Conservation (phyloP, 2,113 vertebrate genomes). For the Psophia crepitans region DNA sequence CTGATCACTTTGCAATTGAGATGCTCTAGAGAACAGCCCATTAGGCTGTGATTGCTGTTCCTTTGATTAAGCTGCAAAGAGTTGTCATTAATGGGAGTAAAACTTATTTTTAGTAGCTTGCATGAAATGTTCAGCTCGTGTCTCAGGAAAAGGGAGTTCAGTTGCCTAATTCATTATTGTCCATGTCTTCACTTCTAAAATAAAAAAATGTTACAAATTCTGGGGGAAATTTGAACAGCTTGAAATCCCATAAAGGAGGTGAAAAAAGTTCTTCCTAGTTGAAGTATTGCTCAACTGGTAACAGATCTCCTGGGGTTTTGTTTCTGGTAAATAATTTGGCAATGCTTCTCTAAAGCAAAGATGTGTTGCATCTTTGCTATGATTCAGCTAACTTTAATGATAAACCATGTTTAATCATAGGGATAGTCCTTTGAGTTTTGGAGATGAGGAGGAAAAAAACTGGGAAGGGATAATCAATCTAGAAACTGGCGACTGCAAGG, state of each 20-base stretch:
- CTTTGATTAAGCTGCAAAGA: constrained; percentile 4
- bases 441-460: neutral
- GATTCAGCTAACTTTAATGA: neutral
- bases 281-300: neutral
- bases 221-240: neutral
- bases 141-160: neutral
- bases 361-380: neutral
- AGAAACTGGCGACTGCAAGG: neutral
- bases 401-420: neutral
- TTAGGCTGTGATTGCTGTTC: neutral
- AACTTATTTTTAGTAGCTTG: neutral
- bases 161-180: neutral
- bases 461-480: neutral
- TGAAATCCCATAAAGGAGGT: neutral
- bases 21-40: neutral
- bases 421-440: neutral
- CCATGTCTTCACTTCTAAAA: neutral
- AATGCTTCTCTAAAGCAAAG: neutral
- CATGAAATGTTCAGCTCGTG: neutral
- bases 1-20: neutral
- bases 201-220: neutral
- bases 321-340: neutral
- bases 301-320: neutral
- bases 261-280: neutral
- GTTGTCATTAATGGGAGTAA: neutral